A percentile compares a stretch with the other conserved stretches of the same genome.
These are phyloP conservation scores for Aegotheles bennettii DNA, from an alignment of 2,113 vertebrate species.

Conservation along the genomic window DNA sequence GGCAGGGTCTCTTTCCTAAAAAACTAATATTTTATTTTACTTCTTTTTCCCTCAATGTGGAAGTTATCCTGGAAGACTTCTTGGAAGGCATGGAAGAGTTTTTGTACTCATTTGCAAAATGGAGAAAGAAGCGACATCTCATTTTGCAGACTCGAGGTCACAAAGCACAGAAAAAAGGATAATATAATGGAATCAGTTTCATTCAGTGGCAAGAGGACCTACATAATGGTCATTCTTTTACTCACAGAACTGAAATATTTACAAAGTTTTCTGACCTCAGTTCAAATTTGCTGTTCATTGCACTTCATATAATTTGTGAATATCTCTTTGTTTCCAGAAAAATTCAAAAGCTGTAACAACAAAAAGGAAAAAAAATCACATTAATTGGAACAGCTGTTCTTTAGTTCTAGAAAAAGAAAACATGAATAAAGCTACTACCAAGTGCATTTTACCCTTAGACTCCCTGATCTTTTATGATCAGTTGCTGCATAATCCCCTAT, in stretches of 20 bases:
- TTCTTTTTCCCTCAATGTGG: accelerated
- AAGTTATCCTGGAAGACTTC: not conserved
- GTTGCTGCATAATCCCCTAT: not conserved
- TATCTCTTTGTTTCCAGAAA: not conserved
- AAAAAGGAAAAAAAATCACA: not conserved
- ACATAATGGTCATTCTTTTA: not conserved
- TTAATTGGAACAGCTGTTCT: not conserved
- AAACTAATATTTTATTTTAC: not conserved
- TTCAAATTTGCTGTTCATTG: not conserved
- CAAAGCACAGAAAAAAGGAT: not conserved
- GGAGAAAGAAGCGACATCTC: accelerated
- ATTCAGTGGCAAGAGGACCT: not conserved
- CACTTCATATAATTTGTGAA: not conserved
- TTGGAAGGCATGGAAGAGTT: not conserved
- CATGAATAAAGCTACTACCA: not conserved
- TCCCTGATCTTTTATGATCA: not conserved
- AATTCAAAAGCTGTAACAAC: not conserved
- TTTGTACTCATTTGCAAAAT: not conserved
- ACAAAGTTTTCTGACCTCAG: not conserved
- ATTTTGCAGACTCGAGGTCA: not conserved
- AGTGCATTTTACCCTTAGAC: not conserved
- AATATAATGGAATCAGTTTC: not conserved
- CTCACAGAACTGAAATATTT: not conserved
- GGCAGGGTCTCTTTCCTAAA: too few relatives aligned
- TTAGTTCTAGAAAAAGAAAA: not conserved